Conservation (phyloP, 2,888 invertebrate species). For the Dorcus parallelipipedus region DNA sequence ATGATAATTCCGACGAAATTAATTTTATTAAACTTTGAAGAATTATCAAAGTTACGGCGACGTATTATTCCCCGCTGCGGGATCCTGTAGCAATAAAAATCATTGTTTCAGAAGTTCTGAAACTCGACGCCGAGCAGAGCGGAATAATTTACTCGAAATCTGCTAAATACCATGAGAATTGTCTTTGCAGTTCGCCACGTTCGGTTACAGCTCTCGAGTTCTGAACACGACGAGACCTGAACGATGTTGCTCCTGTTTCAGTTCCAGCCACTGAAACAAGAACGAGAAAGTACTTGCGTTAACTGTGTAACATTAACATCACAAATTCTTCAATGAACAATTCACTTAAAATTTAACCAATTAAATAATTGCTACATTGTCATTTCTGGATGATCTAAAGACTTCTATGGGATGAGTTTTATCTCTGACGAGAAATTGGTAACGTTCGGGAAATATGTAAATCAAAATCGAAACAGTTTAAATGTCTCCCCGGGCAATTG, state of each 20-base stretch:
- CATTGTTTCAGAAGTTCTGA: constrained; percentile 41
- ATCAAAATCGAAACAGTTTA: background rate
- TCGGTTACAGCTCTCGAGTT: constrained; percentile 17
- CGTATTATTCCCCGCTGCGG: constrained; percentile 6
- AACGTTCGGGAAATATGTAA: no score
- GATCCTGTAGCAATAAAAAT: constrained; percentile 42
- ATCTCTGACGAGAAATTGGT: no score
- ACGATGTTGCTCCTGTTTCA: no score
- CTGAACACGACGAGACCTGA: background rate
- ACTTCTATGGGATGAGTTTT: no score
- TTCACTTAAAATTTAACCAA: no score
- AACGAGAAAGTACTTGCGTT: no score
- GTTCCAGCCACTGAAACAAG: no score
- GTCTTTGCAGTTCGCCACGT: constrained; percentile 37
- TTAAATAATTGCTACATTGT: no score
- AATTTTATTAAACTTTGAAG: constrained; percentile 4
- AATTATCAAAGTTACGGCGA: constrained; percentile 6
- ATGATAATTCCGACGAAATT: background rate
- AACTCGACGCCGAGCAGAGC: constrained; percentile 32
- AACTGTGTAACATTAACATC: no score
- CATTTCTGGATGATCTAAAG: no score
- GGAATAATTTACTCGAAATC: constrained; percentile 42
- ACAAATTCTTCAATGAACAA: no score
- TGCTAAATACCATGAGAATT: constrained; percentile 44
- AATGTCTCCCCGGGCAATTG: constrained; percentile 3